These are phyloP conservation scores for Tonatia bakeri DNA, from an alignment of 2,113 vertebrate genomes.

Conservation along the genomic window DNA sequence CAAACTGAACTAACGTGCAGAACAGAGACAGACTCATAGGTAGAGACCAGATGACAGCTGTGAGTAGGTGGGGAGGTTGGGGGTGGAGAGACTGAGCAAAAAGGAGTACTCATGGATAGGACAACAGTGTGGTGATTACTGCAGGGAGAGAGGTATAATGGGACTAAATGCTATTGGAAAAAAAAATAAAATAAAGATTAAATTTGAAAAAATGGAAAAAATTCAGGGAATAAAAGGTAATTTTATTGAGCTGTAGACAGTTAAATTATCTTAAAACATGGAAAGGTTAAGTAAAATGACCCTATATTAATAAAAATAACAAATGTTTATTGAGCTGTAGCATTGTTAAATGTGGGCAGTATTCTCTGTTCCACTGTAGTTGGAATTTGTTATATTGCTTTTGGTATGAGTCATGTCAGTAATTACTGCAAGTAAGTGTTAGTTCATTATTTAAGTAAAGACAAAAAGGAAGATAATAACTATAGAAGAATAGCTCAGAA, in stretches of 20 bases:
- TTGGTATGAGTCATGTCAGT: slow-evolving; percentile 46
- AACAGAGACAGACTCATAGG: too few species aligned
- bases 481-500: neutral
- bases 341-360: neutral
- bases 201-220: slow-evolving; percentile 16
- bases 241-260: too few species aligned
- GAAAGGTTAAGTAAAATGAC: neutral
- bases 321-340: neutral
- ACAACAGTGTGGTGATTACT: too few species aligned
- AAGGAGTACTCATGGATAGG: too few species aligned
- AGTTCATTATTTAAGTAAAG: slow-evolving; percentile 43
- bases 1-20: too few species aligned
- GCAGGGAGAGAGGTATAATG: too few species aligned
- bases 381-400: slow-evolving; percentile 43
- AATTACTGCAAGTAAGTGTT: slow-evolving; percentile 10
- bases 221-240: neutral
- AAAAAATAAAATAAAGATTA: too few species aligned
- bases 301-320: neutral
- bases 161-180: too few species aligned
- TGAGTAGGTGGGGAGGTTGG: too few species aligned
- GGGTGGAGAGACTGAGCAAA: too few species aligned
- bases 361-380: neutral
- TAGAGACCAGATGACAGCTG: too few species aligned
- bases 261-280: slow-evolving; percentile 24
- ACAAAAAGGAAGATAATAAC: slow-evolving; percentile 22